Evolutionary conservation across 1,140 invertebrate species (phyloP), one percentile per base, ranked within the genome.

Genomic region (Melipona quadrifasciata): DNA sequence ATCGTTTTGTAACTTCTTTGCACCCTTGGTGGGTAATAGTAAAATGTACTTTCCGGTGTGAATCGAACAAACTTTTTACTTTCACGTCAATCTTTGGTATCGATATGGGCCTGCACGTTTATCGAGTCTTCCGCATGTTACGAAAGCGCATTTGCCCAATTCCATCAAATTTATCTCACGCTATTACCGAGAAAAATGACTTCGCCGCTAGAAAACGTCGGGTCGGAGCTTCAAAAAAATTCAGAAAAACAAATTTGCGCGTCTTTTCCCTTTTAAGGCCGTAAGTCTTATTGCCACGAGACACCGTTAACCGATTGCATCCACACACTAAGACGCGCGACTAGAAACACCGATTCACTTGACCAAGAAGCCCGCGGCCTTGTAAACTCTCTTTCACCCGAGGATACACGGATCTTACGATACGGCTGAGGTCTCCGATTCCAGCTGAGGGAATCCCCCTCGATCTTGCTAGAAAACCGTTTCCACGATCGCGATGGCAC

Each of bases 261-360:
- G 19, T 67, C 80, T 88, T 84, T 84, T 82, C 77, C 64, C 85
- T 84, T 81, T 88, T 87, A 87, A 88, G 82, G 86, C 67, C 73
- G 53, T 24, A 1, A 8, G 6, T 6, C 39, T 47, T 77, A 57
- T 31, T 31, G 31, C 31, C 67, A 71, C 82, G 16, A 78, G 75
- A 24, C 70, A 85, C 79, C 82, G 83, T 88, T 88, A 88, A 73
- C 78, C 68, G 68, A 34, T 84, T 55, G 55, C 67, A 77, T 84
- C 77, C 12, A 34, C 75, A 11, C 31, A 2, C 76, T 14, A 27
- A 34, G 74, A 76, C 70, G 57, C 53, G 53, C 24, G 67, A 68
- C 73, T 70, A 82, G 77, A 84, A 80, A 70, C 67, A 74, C 75
- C 70, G 78, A 79, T 68, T 72, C 73, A 75, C 80, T 89, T 85